phyloP scores from a whole-genome alignment of 64 coral and sea anemone genomes.

The Pachyseris speciosa region DNA sequence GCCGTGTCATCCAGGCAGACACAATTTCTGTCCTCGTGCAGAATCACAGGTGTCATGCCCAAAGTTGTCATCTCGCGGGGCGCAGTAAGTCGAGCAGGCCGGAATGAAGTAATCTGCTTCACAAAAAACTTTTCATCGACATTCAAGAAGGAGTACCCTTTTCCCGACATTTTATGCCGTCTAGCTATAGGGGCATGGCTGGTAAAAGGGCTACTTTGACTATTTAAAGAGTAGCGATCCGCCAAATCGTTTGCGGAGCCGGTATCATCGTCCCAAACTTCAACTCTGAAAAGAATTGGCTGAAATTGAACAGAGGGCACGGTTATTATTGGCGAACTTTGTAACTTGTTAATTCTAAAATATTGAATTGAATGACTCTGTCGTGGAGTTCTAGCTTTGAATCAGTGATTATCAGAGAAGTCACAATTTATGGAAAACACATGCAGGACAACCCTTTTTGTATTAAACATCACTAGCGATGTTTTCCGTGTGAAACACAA shows the following conservation, averaged over 20 bases:
- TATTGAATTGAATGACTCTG: no score
- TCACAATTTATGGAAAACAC: no score
- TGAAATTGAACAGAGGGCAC: not conserved
- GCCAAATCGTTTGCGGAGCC: slow-evolving; percentile 6
- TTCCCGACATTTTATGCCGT: not conserved
- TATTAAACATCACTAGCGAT: no score
- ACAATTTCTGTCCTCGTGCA: not conserved
- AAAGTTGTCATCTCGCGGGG: slow-evolving; percentile 18
- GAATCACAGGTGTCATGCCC: slow-evolving; percentile 50
- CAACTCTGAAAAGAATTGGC: slow-evolving; percentile 27
- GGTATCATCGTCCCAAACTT: slow-evolving; percentile 60
- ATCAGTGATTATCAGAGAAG: no score
- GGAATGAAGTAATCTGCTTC: slow-evolving; percentile 13
- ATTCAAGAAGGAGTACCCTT: not conserved
- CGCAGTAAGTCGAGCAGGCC: slow-evolving; percentile 32
- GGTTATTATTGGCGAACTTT: no score
- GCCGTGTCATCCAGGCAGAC: slow-evolving; percentile 53
- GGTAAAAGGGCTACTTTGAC: slow-evolving; percentile 2
- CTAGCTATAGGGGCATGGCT: not conserved
- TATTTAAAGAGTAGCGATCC: slow-evolving; percentile 48
- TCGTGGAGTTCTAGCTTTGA: no score
- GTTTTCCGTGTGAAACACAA: no score
- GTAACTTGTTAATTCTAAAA: no score
- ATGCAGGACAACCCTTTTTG: no score
- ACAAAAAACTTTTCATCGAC: slow-evolving; percentile 15